Evolutionary conservation across 2,797 vertebrate genomes (phyloP).

Genomic region (Astyanax mexicanus): DNA sequence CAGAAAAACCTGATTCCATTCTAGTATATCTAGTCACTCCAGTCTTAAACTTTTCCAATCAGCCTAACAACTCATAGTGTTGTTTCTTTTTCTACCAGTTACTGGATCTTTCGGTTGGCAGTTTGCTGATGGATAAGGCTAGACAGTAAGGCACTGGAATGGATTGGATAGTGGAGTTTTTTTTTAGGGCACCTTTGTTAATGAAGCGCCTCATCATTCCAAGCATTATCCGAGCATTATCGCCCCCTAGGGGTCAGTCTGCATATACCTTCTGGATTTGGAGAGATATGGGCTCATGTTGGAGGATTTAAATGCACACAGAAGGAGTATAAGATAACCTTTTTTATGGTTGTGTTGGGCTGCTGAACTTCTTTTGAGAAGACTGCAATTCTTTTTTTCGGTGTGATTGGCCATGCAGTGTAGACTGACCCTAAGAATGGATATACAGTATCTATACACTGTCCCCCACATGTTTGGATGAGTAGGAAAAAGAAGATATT

Average conservation of each 20-base stretch:
- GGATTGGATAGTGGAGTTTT: slow-evolving; percentile 24
- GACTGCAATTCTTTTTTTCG: slow-evolving; percentile 24
- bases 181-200: slow-evolving; percentile 10
- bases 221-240: slow-evolving; percentile 34
- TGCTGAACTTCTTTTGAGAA: neutral
- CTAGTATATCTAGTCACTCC: neutral
- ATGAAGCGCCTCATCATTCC: slow-evolving; percentile 40
- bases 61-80: neutral
- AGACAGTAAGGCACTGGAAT: slow-evolving; percentile 23
- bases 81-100: neutral
- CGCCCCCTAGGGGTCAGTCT: slow-evolving; percentile 24
- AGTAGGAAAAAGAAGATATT: neutral
- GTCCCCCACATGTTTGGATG: no score
- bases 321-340: neutral
- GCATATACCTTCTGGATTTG: neutral
- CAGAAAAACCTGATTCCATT: neutral
- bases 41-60: neutral
- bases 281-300: neutral
- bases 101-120: neutral
- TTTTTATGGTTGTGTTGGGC: neutral
- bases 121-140: neutral
- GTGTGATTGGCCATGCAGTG: neutral
- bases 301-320: slow-evolving; percentile 15
- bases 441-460: neutral
- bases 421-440: neutral